These are phyloP conservation scores for Neomonachus schauinslandi DNA, from an alignment of 2,113 vertebrate genomes.

Conservation along the genomic window DNA sequence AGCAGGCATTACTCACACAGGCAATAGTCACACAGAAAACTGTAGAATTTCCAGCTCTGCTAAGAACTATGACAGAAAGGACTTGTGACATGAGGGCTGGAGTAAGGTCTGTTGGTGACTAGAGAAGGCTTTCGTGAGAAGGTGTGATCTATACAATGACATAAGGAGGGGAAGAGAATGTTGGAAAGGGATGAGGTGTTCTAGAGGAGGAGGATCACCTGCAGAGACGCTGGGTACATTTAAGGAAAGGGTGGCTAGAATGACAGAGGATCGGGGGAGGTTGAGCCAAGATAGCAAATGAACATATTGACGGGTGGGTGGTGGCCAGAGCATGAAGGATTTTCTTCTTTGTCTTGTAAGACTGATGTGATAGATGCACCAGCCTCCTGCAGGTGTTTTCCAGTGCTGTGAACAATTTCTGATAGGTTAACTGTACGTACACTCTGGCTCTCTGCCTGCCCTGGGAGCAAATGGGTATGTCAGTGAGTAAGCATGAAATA, in stretches of 20 bases:
- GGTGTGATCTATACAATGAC: not conserved
- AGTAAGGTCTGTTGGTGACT: too few relatives aligned
- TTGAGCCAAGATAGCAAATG: rapidly evolving
- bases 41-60: not conserved
- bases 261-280: too few relatives aligned
- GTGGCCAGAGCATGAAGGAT: rapidly evolving
- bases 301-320: rapidly evolving
- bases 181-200: not conserved
- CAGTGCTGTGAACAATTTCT: rapidly evolving
- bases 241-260: not conserved
- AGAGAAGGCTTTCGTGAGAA: not conserved
- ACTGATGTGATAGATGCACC: rapidly evolving
- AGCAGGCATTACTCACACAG: not conserved
- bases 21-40: not conserved
- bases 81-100: not conserved
- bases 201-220: too few relatives aligned
- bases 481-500: not conserved
- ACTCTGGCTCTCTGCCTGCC: too few relatives aligned
- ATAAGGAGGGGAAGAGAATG: not conserved
- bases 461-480: not conserved
- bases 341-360: not conserved
- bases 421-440: rapidly evolving
- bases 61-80: not conserved
- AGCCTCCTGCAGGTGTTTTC: not conserved
- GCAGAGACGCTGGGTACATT: rapidly evolving